Evolutionary conservation across 92 coral and sea anemone genomes (phyloP), one percentile per base, ranked within the genome.

Genomic region (Ricordea florida): DNA sequence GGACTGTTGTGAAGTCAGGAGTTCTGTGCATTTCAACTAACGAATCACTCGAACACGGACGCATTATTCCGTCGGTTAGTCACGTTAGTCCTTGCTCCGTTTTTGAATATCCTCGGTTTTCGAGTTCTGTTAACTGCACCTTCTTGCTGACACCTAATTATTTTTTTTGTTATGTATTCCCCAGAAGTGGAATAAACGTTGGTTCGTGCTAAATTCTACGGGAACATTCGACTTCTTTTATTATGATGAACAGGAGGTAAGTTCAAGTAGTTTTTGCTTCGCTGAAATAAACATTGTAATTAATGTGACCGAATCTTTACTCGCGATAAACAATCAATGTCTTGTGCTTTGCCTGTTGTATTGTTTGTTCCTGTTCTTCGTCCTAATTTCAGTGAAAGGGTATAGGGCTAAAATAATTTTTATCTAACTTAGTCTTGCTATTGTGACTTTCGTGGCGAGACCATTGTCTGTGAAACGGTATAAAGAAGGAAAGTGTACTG

Each of bases 151-250:
- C 56, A 24, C 62, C 50, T 38, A 30, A 40, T 83, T 58, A 56
- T 28, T 76, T 42, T 17, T 21, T 24, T 33, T 51, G 28, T 69
- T 34, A 42, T 21, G 34, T 46, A 6, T 69, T 74, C 63, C 58
- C 2, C 41, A 96, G 99, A 87, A 85, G 81, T 96, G 99, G 99
- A 86, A 86, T 55, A 90, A 75, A 36, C 96, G 90, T 25, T 96
- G 97, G 99, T 62, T 96, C 42, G 94, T 96, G 44, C 81, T 96
- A 28, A 85, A 89, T 78, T 86, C 99, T 3, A 72, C 99, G 3
- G 99, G 97, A 14, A 76, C 87, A 8, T 61, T 96, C 34, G 97
- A 96, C 24, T 92, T 82, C 52, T 92, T 82, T 45, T 69, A 53
- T 21, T 51, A 69, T 62, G 91, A 92, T 32, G 87, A 90, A 21